phyloP scores from a whole-genome alignment of 2,113 vertebrate species.

The Ciconia maguari region DNA sequence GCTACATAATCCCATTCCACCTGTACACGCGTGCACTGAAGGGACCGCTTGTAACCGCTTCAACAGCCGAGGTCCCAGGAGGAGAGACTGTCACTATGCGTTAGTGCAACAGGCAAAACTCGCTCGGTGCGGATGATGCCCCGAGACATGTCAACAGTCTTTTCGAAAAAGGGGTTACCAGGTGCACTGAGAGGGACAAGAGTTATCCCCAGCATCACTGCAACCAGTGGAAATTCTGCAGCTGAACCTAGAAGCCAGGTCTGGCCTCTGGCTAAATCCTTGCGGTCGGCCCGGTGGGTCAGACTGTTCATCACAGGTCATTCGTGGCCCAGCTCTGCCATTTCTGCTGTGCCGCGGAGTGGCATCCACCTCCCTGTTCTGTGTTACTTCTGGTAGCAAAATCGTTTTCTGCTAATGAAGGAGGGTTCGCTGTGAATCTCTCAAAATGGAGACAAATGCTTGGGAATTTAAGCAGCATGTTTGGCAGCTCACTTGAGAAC shows the following conservation, averaged over 20 bases:
- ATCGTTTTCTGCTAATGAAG: background rate
- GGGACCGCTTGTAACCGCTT: background rate
- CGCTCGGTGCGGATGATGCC: background rate
- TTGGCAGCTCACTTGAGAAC: background rate
- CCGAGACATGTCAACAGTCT: background rate
- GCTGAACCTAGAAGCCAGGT: background rate
- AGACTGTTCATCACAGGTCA: accelerated
- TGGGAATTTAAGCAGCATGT: background rate
- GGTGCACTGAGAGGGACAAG: background rate
- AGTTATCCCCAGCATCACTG: background rate
- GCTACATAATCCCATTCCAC: background rate
- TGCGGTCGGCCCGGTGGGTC: background rate
- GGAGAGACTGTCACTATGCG: accelerated
- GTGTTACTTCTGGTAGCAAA: background rate
- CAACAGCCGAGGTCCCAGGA: background rate
- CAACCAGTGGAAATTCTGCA: background rate
- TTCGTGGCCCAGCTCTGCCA: accelerated
- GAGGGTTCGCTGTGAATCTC: background rate
- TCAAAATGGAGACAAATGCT: background rate
- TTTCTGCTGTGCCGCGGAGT: background rate
- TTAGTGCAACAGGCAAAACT: background rate
- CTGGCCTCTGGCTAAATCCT: background rate
- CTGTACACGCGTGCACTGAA: background rate
- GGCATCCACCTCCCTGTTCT: background rate
- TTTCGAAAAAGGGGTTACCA: background rate